phyloP scores from a whole-genome alignment of 1,140 invertebrate species.

The Papilio xuthus region DNA sequence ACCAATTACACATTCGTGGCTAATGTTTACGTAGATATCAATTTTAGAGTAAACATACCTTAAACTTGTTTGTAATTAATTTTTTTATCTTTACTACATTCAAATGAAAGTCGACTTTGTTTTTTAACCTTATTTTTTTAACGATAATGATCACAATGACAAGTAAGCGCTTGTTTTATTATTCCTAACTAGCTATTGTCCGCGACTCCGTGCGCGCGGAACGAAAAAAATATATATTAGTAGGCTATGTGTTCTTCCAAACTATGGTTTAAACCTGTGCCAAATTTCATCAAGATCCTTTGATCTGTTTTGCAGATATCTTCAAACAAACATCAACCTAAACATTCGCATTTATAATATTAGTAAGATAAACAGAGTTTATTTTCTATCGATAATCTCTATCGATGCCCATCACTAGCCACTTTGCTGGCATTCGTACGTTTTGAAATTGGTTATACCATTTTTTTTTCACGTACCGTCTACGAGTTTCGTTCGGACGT shows the following conservation, averaged over 20 bases:
- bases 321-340: too few species aligned
- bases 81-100: neutral
- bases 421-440: neutral
- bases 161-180: too few species aligned
- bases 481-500: constrained; percentile 1
- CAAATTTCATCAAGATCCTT: too few species aligned
- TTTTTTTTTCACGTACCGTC: constrained; percentile 5
- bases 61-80: neutral
- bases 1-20: neutral
- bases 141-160: neutral
- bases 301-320: too few species aligned
- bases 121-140: neutral
- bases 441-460: constrained; percentile 6
- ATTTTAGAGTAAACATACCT: neutral
- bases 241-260: too few species aligned
- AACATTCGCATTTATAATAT: neutral
- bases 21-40: neutral
- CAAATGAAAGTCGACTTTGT: neutral
- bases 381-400: neutral
- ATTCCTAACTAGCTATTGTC: neutral
- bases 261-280: too few species aligned
- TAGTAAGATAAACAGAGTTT: neutral
- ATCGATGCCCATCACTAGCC: constrained; percentile 1
- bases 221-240: too few species aligned
- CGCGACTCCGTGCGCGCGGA: too few species aligned